Conservation (phyloP, 2,888 invertebrate genomes). For the Campoplex capitator region DNA sequence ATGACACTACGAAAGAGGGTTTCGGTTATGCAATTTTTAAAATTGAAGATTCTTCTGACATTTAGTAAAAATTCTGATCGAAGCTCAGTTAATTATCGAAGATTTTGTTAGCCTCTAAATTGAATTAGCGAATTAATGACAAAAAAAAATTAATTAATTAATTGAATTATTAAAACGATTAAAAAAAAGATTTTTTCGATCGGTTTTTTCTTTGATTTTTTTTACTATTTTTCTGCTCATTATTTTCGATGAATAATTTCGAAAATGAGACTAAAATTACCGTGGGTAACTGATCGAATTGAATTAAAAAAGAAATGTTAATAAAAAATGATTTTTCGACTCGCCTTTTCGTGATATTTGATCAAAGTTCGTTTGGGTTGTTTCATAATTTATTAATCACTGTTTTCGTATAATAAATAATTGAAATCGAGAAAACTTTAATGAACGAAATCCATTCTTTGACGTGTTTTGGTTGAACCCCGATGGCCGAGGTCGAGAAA, state of each 20-base stretch:
- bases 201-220: background rate
- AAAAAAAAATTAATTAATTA: too few species aligned
- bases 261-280: background rate
- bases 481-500: constrained; percentile 59
- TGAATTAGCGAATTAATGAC: too few species aligned
- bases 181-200: background rate
- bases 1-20: background rate
- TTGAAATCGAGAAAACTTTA: background rate
- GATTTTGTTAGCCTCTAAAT: background rate
- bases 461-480: constrained; percentile 2
- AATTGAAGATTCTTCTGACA: background rate
- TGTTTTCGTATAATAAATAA: background rate
- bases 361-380: background rate
- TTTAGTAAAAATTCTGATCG: background rate
- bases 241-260: background rate
- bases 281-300: background rate
- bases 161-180: too few species aligned
- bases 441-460: background rate
- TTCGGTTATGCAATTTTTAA: background rate
- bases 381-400: background rate
- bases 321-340: background rate
- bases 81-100: background rate
- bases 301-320: background rate
- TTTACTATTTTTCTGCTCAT: background rate
- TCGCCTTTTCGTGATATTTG: background rate